Conservation (phyloP, 2,888 invertebrate species). For the Mechanitis mazaeus region DNA sequence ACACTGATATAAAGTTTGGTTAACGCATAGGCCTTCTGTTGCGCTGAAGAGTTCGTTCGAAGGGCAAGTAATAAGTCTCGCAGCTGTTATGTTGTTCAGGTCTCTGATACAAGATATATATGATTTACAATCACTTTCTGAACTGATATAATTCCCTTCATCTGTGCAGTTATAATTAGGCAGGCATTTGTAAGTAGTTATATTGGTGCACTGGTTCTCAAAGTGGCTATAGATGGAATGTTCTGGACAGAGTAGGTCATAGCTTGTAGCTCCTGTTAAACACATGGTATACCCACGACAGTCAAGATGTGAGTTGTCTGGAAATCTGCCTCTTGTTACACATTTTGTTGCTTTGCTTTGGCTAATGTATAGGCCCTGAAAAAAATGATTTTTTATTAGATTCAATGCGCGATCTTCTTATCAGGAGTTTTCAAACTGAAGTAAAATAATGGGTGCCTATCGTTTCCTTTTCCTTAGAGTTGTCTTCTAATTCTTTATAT, state of each 20-base stretch:
- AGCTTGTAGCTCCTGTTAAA: slow-evolving; percentile 40
- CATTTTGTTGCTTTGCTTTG: slow-evolving; percentile 44
- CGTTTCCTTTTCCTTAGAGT: too few species aligned
- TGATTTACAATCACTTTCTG: slow-evolving; percentile 41
- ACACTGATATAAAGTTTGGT: slow-evolving; percentile 42
- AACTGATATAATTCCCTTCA: slow-evolving; percentile 42
- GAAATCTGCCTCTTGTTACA: slow-evolving; percentile 51
- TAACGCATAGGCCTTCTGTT: slow-evolving; percentile 40
- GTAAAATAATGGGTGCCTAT: too few species aligned
- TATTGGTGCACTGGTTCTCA: slow-evolving; percentile 56
- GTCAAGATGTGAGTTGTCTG: slow-evolving; percentile 47
- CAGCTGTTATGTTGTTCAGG: slow-evolving; percentile 43
- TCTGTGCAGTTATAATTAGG: slow-evolving; percentile 45
- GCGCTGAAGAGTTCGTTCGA: slow-evolving; percentile 41
- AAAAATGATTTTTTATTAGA: slow-evolving; percentile 30
- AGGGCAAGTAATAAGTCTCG: slow-evolving; percentile 51
- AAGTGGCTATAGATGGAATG: slow-evolving; percentile 56
- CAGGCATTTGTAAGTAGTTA: slow-evolving; percentile 52
- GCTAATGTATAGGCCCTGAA: slow-evolving; percentile 49
- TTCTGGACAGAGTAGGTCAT: slow-evolving; percentile 55
- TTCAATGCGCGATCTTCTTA: background rate
- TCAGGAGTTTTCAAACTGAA: too few species aligned
- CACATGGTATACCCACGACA: slow-evolving; percentile 65
- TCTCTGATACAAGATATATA: slow-evolving; percentile 53
- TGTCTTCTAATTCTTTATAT: too few species aligned